Base-by-base conservation (phyloP, 1,140 invertebrate species). In the Saccostrea echinata region DNA sequence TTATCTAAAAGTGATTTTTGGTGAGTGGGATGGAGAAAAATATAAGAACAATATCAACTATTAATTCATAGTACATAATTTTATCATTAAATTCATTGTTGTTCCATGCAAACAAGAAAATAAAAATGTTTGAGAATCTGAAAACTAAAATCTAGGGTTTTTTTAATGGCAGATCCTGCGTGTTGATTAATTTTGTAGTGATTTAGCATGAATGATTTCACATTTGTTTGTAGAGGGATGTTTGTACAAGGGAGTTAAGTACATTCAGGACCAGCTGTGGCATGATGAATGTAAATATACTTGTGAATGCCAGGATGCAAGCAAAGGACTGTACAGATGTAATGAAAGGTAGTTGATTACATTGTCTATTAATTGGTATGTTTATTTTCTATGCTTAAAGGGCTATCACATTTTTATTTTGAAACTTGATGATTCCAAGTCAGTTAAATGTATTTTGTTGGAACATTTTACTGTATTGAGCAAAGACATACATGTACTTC, bases 211-310 rank as follows among this genome's bases (percentile, higher is more conserved):
- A 80, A 24, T 76, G 24, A 21, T 16, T 57, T 0, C 3, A 35
- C 16, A 57, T 33, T 84, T 82, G 43, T 24, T 86, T 76, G 16
- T 82, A 92, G 91, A 84, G 57, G 91, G 90, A 11, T 92, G 91
- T 89, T 82, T 92, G 52, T 92, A 91, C 82, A 88, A 91, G 13
- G 91, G 91, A 4, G 51, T 87, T 12, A 27, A 90, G 85, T 92
- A 91, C 84, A 86, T 91, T 43, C 88, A 92, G 81, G 86, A 88
- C 27, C 91, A 92, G 84, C 89, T 86, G 80, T 92, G 91, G 91
- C 68, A 91, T n/a, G 91, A 91, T 84, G 91, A 86, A 24, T 92
- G 91, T 84, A 68, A 88, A 24, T 88, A 87, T 64, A 91, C 86
- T 24, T 92, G 91, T 88, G 55, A 61, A 16, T 92, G 91, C 90